A percentile compares a stretch with the other conserved stretches of the same genome.
Evolutionary conservation across 2,797 vertebrate species (phyloP).

Genomic region (Crenichthys baileyi): DNA sequence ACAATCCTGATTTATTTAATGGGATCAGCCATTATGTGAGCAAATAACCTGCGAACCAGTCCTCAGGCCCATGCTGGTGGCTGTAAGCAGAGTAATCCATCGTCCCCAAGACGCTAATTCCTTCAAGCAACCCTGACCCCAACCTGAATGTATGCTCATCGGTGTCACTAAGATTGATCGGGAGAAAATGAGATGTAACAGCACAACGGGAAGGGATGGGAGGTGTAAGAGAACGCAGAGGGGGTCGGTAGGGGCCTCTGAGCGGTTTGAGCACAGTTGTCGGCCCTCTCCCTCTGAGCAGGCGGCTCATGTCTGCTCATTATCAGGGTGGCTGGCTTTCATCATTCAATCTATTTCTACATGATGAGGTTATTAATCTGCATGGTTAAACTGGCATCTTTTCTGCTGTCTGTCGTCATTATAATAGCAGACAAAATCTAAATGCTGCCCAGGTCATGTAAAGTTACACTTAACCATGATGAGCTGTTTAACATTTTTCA

Average conservation of each 20-base stretch:
- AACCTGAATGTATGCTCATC: conserved; percentile 50
- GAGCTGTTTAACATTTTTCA: background rate
- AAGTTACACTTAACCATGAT: background rate
- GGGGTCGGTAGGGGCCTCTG: conserved; percentile 2
- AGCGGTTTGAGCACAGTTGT: conserved; percentile 29
- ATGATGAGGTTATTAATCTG: conserved; percentile 59
- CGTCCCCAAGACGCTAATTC: conserved; percentile 62
- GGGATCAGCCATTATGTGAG: conserved; percentile 16
- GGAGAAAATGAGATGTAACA: conserved; percentile 65
- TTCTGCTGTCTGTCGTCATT: conserved; percentile 30
- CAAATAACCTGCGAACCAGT: conserved; percentile 24
- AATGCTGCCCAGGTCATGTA: background rate
- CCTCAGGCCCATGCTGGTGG: conserved; percentile 23
- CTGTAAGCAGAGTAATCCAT: conserved; percentile 55
- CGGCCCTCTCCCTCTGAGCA: conserved; percentile 34
- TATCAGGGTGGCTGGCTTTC: conserved; percentile 53
- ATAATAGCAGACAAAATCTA: background rate
- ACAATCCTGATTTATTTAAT: conserved; percentile 30
- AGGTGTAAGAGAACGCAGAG: conserved; percentile 6
- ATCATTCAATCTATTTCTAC: conserved; percentile 40
- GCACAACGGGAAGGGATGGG: conserved; percentile 25
- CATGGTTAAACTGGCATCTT: conserved; percentile 13
- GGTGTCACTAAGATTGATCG: conserved; percentile 64
- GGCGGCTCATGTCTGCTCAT: conserved; percentile 44
- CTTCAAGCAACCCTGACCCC: conserved; percentile 51